These are phyloP conservation scores for Tiliacea aurago DNA, from an alignment of 2,888 invertebrate genomes.

Conservation along the genomic window DNA sequence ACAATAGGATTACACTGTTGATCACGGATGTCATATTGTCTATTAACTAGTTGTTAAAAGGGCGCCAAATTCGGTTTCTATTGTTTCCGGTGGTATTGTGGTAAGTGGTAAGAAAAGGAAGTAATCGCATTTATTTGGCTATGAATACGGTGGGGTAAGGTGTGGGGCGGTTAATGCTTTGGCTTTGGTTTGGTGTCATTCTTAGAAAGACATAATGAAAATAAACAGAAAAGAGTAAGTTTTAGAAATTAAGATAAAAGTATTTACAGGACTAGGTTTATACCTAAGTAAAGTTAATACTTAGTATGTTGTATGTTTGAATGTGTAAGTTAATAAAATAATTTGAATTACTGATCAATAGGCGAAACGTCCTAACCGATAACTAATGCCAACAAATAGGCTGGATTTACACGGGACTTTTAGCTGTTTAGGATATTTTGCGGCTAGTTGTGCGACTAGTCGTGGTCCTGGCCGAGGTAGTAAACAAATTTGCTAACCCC, in stretches of 20 bases:
- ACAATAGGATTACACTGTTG: neutral
- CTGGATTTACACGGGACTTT: neutral
- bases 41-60: neutral
- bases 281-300: no score
- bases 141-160: neutral
- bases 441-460: neutral
- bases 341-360: no score
- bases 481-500: neutral
- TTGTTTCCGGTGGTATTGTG: neutral
- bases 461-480: neutral
- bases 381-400: neutral
- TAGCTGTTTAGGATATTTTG: neutral
- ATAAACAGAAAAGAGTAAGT: neutral
- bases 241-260: neutral
- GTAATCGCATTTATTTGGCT: no score
- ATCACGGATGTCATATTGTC: neutral
- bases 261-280: neutral
- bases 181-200: no score
- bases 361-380: neutral
- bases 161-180: neutral
- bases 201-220: neutral
- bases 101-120: no score
- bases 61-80: slow-evolving; percentile 16
- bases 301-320: no score
- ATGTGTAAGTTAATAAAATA: no score